These are phyloP conservation scores for Siderastrea siderea DNA, from an alignment of 92 coral and sea anemone species.

Conservation along the genomic window DNA sequence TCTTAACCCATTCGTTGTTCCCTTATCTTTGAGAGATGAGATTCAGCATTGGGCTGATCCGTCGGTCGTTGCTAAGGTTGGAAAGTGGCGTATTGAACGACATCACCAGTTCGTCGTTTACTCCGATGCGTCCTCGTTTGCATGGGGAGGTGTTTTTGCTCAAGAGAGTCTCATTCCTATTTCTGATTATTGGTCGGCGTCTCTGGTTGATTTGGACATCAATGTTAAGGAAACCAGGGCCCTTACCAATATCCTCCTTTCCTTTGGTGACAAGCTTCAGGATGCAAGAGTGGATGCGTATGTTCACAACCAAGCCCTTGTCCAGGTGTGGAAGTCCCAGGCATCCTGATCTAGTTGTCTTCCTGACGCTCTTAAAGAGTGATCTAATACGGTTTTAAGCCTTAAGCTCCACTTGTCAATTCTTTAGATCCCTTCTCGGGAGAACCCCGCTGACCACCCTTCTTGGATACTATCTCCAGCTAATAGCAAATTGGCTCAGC, in stretches of 20 bases:
- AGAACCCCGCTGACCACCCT: slow-evolving; percentile 42
- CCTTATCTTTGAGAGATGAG: not conserved
- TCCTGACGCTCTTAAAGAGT: slow-evolving; percentile 31
- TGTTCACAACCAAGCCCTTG: slow-evolving; percentile 31
- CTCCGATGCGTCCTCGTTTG: slow-evolving; percentile 49
- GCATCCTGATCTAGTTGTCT: slow-evolving; percentile 7
- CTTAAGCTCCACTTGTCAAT: slow-evolving; percentile 16
- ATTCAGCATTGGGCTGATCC: slow-evolving; percentile 28
- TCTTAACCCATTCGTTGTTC: slow-evolving; percentile 2
- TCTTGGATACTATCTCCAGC: slow-evolving; percentile 24
- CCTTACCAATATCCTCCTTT: too few species aligned
- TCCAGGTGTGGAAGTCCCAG: slow-evolving; percentile 37
- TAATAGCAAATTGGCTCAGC: not conserved
- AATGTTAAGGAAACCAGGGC: too few species aligned
- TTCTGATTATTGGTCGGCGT: too few species aligned
- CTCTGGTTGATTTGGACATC: too few species aligned
- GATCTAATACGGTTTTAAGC: not conserved
- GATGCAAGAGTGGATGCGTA: slow-evolving; percentile 14
- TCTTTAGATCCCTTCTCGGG: not conserved
- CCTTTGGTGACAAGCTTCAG: not conserved
- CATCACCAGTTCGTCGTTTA: slow-evolving; percentile 31
- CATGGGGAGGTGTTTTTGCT: slow-evolving; percentile 35
- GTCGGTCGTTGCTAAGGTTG: not conserved
- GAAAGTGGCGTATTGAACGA: slow-evolving; percentile 25
- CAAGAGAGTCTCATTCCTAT: not conserved